Conservation (phyloP, 2,797 vertebrate genomes). For the Intellagama lesueurii region DNA sequence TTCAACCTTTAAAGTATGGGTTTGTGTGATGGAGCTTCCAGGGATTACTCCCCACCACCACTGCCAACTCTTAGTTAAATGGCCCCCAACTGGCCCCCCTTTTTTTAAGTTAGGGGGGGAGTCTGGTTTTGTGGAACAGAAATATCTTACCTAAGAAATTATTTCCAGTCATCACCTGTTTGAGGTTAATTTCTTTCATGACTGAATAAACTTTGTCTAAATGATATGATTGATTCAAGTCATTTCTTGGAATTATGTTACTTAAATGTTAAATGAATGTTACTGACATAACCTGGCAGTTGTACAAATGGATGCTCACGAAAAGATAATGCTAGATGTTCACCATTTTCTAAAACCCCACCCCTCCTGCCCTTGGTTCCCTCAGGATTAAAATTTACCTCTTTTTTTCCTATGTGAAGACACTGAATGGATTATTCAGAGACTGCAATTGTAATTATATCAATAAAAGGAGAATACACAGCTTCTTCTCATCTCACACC, state of each 20-base stretch:
- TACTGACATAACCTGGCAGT: not conserved
- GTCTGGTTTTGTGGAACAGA: conserved; percentile 44
- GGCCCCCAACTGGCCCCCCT: conserved; percentile 29
- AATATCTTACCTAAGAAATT: conserved; percentile 31
- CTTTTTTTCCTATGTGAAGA: not conserved
- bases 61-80: conserved; percentile 41
- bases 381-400: not conserved
- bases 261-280: not conserved
- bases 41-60: conserved; percentile 47
- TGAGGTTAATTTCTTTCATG: conserved; percentile 30
- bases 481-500: not conserved
- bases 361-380: not conserved
- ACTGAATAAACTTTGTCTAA: conserved; percentile 18
- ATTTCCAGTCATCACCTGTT: conserved; percentile 31
- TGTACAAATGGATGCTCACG: not conserved
- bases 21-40: conserved; percentile 53
- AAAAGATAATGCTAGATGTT: not conserved
- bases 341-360: not conserved
- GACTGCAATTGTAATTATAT: not conserved
- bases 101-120: conserved; percentile 43
- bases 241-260: not conserved
- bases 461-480: not conserved
- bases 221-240: conserved; percentile 16
- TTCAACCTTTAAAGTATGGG: conserved; percentile 65
- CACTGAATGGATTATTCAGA: not conserved